Evolutionary conservation across 2,113 vertebrate species (phyloP).

Genomic region (Corythoichthys haematopterus): DNA sequence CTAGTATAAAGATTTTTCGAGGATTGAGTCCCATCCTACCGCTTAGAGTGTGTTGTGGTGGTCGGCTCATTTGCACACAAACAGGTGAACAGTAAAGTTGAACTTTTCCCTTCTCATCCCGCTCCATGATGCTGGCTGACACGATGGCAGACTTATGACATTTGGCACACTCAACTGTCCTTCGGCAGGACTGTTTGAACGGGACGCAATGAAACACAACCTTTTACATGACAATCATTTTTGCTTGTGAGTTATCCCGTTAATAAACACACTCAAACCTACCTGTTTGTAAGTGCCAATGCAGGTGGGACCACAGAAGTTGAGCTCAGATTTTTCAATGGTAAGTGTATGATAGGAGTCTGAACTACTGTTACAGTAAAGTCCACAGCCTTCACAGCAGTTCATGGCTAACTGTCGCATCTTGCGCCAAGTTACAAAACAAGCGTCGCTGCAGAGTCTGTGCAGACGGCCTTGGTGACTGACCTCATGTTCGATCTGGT

Average conservation of each 20-base stretch:
- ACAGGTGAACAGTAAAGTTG: conserved; percentile 57
- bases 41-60: conserved; percentile 40
- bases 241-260: background rate
- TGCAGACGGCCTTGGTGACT: conserved; percentile 90
- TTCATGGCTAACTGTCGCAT: conserved; percentile 94
- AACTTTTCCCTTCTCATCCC: conserved; percentile 60
- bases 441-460: conserved; percentile 90
- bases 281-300: conserved; percentile 89
- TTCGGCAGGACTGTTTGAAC: conserved; percentile 49
- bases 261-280: background rate
- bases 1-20: background rate
- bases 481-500: conserved; percentile 89
- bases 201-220: background rate
- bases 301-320: conserved; percentile 89
- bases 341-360: conserved; percentile 84
- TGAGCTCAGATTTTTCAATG: conserved; percentile 83
- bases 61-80: conserved; percentile 57
- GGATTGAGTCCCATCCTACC: conserved; percentile 26
- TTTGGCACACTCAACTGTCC: conserved; percentile 43
- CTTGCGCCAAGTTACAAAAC: conserved; percentile 89
- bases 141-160: conserved; percentile 46
- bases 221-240: background rate
- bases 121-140: conserved; percentile 55
- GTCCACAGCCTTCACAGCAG: conserved; percentile 93
- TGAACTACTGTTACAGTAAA: conserved; percentile 85